Percentiles rank a stretch among this genome's conserved stretches.
Evolutionary conservation across 2,888 invertebrate genomes (phyloP).

Genomic region (Chesias legatella): DNA sequence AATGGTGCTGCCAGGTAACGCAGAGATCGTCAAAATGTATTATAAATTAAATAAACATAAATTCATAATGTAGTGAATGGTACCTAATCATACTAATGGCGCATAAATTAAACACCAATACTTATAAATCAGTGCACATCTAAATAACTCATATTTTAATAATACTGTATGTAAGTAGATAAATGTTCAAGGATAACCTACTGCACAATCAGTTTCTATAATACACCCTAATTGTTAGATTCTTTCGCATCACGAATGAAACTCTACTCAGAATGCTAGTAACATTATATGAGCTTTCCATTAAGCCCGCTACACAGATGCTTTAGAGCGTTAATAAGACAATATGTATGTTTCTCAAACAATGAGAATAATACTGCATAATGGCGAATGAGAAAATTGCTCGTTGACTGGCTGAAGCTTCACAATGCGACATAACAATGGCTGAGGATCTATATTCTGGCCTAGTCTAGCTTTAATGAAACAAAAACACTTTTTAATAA

Average conservation of each 20-base stretch:
- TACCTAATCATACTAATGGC: too few species aligned
- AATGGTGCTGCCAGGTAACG: too few species aligned
- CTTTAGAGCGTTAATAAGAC: slow-evolving; percentile 49
- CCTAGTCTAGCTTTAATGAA: slow-evolving; percentile 62
- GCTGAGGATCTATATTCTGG: slow-evolving; percentile 61
- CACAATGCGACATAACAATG: slow-evolving; percentile 72
- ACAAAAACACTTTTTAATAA: slow-evolving; percentile 64
- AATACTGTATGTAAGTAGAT: too few species aligned
- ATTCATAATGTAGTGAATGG: too few species aligned
- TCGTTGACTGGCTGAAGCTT: slow-evolving; percentile 62
- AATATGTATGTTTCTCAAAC: slow-evolving; percentile 61
- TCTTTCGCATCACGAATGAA: not conserved
- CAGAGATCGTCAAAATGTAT: too few species aligned
- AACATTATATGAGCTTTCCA: slow-evolving; percentile 29
- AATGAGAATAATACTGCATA: slow-evolving; percentile 71
- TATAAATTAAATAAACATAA: too few species aligned
- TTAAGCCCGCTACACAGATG: slow-evolving; percentile 30
- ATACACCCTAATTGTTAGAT: not conserved
- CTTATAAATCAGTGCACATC: too few species aligned
- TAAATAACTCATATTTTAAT: too few species aligned
- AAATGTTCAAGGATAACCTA: too few species aligned
- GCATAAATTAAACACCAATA: too few species aligned
- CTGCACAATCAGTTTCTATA: too few species aligned
- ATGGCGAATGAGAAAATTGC: slow-evolving; percentile 74
- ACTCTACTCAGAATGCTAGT: slow-evolving; percentile 2